Conservation (phyloP, 35 echinoderm and acorn worm genomes). For the Strongylocentrotus purpuratus region DNA sequence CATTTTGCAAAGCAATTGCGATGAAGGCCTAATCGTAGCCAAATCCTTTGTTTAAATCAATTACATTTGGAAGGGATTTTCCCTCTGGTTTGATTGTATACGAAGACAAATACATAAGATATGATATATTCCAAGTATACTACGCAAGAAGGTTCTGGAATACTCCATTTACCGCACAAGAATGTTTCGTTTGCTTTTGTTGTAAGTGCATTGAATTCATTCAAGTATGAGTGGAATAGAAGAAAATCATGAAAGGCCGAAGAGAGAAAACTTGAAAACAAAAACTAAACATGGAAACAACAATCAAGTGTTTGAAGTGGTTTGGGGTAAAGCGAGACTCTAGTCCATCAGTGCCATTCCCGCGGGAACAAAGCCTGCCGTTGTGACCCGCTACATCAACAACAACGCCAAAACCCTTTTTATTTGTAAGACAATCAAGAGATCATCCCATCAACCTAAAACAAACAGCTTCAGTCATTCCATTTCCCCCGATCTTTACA, state of each 20-base stretch:
- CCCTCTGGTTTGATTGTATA: too few relatives aligned
- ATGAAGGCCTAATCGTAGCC: too few relatives aligned
- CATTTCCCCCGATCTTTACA: neutral
- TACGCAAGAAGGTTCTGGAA: neutral
- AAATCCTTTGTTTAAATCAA: too few relatives aligned
- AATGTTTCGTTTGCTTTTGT: neutral
- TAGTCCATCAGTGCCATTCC: neutral
- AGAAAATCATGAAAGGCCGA: neutral
- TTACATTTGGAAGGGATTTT: too few relatives aligned
- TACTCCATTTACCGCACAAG: neutral
- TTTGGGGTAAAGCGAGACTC: neutral
- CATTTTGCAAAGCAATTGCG: too few relatives aligned
- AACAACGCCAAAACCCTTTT: neutral
- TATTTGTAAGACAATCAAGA: neutral
- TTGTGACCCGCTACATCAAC: constrained; percentile 8
- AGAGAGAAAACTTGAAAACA: neutral
- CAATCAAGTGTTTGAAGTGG: neutral
- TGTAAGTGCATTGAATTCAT: neutral
- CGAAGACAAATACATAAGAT: too few relatives aligned
- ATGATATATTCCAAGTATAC: too few relatives aligned
- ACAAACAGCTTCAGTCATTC: neutral
- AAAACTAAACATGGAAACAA: neutral
- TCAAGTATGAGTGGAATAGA: neutral
- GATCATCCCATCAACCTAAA: constrained; percentile 9
- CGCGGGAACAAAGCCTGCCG: neutral